A percentile compares a stretch with the other conserved stretches of the same genome.
These are phyloP conservation scores for Lithobius niger DNA, from an alignment of 1,140 invertebrate genomes.

Conservation along the genomic window DNA sequence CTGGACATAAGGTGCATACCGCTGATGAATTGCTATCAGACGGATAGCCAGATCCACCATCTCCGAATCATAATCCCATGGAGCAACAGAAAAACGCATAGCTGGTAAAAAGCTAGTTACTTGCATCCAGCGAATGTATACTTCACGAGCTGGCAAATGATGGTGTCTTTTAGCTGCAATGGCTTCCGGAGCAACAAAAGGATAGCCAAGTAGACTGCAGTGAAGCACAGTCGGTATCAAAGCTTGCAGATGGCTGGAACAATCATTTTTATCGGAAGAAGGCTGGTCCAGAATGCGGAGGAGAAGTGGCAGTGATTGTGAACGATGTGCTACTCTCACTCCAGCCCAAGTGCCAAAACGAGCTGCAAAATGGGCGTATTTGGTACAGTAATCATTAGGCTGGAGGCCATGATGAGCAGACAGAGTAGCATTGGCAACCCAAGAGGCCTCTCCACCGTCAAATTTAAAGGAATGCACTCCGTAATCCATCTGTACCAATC, in stretches of 20 bases:
- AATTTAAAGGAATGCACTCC: conserved; percentile 82
- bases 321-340: conserved; percentile 48
- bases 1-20: not conserved
- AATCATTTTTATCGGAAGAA: conserved; percentile 51
- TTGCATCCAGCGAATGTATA: conserved; percentile 84
- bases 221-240: conserved; percentile 64
- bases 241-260: conserved; percentile 57
- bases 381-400: conserved; percentile 45
- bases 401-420: conserved; percentile 26
- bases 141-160: conserved; percentile 44
- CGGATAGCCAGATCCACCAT: not conserved
- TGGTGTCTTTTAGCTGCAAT: conserved; percentile 69
- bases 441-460: conserved; percentile 69
- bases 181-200: conserved; percentile 76
- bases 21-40: not conserved
- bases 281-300: conserved; percentile 77
- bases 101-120: conserved; percentile 71
- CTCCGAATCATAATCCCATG: conserved; percentile 45
- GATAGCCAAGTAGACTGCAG: conserved; percentile 70
- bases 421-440: conserved; percentile 30
- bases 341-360: conserved; percentile 52
- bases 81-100: conserved; percentile 73
- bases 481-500: conserved; percentile 40
- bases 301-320: conserved; percentile 64
- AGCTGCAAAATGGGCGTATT: conserved; percentile 48